Base-by-base conservation (phyloP, 2,888 invertebrate genomes). In the Melieria picta region DNA sequence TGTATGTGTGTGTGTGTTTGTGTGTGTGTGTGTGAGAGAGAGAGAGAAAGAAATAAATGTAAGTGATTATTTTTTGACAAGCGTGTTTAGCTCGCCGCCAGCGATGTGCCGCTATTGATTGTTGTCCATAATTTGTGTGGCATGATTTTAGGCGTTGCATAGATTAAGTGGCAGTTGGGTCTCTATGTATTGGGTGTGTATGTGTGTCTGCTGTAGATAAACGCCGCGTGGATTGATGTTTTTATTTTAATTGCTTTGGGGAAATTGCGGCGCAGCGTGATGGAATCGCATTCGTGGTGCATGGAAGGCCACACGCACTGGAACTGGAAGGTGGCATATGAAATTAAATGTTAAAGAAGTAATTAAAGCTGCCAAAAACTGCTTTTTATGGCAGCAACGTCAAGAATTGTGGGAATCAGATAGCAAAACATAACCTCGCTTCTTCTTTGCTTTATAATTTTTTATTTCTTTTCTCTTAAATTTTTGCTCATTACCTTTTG, bases 141-240 rank as follows among this genome's bases (percentile, higher is more conserved):
- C 11, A 61, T 61, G 46, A 43, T 61, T 61, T 61, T 61, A 61
- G 61, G 46, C 45, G 61, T 61, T 60, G 13, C n/a, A 61, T 43
- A 61, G 42, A 61, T 43, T 60, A 43, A 45, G 46, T 61, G 57
- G 57, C 30, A 30, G 2, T 30, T 30, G 30, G 30, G 30, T 30
- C 30, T 30, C 30, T 30, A 30, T 30, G 2, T 30, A 30, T 30
- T 30, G 1, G 30, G 30, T 30, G 30, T 2, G 30, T 30, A 2
- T 2, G 30, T 30, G 30, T 30, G 30, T 30, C 30, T 30, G 30
- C 30, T 30, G 30, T 30, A 30, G 30, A 30, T 30, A 30, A 30
- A 30, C 30, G 30, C 30, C 30, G 30, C 30, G 30, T 30, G 30
- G 30, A 30, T 30, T 30, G 30, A 30, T 30, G 30, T 30, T 30